phyloP scores from a whole-genome alignment of 2,888 invertebrate genomes.

The Mamestra brassicae region DNA sequence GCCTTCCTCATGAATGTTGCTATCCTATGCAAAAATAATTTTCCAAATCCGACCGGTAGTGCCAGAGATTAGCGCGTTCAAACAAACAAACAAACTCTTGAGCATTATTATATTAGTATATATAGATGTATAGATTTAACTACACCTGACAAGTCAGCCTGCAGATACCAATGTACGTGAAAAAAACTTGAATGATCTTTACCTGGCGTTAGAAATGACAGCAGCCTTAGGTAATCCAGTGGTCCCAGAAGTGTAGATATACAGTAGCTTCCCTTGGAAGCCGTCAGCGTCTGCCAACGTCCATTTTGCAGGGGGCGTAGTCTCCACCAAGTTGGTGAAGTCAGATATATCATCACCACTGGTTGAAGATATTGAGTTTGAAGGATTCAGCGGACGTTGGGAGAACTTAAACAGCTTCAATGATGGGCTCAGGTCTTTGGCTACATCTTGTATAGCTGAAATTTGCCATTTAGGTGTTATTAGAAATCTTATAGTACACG shows the following conservation, averaged over 20 bases:
- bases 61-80: no score
- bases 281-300: slow-evolving; percentile 91
- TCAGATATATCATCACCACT: slow-evolving; percentile 89
- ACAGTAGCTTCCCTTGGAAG: slow-evolving; percentile 96
- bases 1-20: no score
- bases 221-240: slow-evolving; percentile 99
- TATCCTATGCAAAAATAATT: no score
- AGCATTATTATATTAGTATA: no score
- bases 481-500: not conserved
- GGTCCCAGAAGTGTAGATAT: slow-evolving; percentile 99
- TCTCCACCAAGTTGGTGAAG: slow-evolving; percentile 91
- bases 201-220: slow-evolving; percentile 98
- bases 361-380: slow-evolving; percentile 65
- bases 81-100: no score
- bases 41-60: no score
- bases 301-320: slow-evolving; percentile 90
- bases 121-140: not conserved
- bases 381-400: slow-evolving; percentile 77
- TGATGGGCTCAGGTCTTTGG: slow-evolving; percentile 92
- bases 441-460: slow-evolving; percentile 93
- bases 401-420: slow-evolving; percentile 92
- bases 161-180: not conserved
- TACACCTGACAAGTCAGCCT: not conserved
- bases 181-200: slow-evolving; percentile 45
- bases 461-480: slow-evolving; percentile 49